A percentile compares a stretch with the other conserved stretches of the same genome.
phyloP scores from a whole-genome alignment of 2,113 vertebrate species.

The Abramis brama region DNA sequence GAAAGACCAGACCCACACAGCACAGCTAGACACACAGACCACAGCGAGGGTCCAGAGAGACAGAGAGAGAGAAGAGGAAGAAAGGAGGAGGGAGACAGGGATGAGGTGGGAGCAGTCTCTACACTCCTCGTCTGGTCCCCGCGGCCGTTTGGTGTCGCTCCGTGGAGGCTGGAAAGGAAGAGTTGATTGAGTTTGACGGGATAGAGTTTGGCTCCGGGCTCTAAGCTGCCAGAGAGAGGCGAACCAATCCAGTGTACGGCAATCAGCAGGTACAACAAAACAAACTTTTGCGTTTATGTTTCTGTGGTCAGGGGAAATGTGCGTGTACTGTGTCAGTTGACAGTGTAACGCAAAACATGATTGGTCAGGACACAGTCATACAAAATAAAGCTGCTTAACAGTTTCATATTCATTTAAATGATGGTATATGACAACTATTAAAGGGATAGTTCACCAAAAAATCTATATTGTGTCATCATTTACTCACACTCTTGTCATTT shows the following conservation, averaged over 20 bases:
- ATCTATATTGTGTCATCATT: background rate
- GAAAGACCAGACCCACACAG: conserved; percentile 70
- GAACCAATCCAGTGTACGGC: conserved; percentile 59
- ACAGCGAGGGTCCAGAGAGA: conserved; percentile 56
- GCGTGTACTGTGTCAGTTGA: background rate
- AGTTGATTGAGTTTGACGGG: conserved; percentile 46
- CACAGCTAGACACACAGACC: conserved; percentile 73
- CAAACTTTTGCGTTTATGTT: conserved; percentile 27
- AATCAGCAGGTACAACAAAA: conserved; percentile 56
- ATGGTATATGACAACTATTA: background rate
- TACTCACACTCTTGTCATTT: background rate
- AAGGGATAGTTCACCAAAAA: background rate
- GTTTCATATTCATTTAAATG: background rate
- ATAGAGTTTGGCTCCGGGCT: conserved; percentile 33
- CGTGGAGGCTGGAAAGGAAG: conserved; percentile 70
- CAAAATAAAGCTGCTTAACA: background rate
- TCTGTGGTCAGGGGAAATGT: background rate
- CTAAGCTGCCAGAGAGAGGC: conserved; percentile 36
- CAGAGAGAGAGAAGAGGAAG: conserved; percentile 40
- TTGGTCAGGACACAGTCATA: background rate
- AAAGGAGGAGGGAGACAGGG: conserved; percentile 46
- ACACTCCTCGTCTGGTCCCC: conserved; percentile 50
- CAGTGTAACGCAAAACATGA: background rate
- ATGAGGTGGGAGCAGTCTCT: conserved; percentile 52
- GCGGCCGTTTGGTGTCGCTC: conserved; percentile 52